Percentiles rank a stretch among this genome's conserved stretches.
Conservation (phyloP, 2,797 vertebrate genomes). For the Clarias pachynema region DNA sequence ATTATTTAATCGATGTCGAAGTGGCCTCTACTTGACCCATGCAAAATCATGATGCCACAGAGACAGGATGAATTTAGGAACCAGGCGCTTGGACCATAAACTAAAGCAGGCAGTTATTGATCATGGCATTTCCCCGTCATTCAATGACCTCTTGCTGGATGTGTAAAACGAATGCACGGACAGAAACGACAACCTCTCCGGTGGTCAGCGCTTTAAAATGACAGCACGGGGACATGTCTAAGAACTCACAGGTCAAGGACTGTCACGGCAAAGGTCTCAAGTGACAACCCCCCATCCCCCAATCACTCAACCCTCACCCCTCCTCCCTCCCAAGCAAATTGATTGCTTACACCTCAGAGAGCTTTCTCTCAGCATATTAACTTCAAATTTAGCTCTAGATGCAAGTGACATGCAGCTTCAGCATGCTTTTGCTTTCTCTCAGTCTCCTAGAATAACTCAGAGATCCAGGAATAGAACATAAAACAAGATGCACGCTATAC, state of each 20-base stretch:
- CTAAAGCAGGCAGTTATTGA: constrained; percentile 80
- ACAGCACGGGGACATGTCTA: constrained; percentile 68
- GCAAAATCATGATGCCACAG: constrained; percentile 73
- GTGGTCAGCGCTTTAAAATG: constrained; percentile 72
- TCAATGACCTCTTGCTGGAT: constrained; percentile 62
- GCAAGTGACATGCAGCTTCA: neutral
- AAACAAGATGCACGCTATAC: neutral
- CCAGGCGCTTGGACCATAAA: constrained; percentile 72
- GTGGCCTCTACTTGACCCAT: constrained; percentile 53
- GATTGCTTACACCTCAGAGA: constrained; percentile 74
- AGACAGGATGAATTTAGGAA: constrained; percentile 66
- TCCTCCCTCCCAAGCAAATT: constrained; percentile 52
- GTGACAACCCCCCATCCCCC: constrained; percentile 52
- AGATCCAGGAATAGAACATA: neutral
- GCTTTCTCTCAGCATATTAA: constrained; percentile 56
- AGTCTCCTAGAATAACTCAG: neutral
- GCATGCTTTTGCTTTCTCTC: neutral
- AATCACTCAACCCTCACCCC: neutral
- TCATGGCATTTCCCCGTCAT: constrained; percentile 62
- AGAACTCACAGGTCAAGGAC: constrained; percentile 70
- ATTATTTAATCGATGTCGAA: constrained; percentile 72
- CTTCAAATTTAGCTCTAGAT: constrained; percentile 64
- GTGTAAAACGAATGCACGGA: constrained; percentile 71
- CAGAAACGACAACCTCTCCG: constrained; percentile 26
- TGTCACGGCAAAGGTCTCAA: constrained; percentile 67